Base-by-base conservation (phyloP, 64 coral and sea anemone species). In the Acropora yongei region DNA sequence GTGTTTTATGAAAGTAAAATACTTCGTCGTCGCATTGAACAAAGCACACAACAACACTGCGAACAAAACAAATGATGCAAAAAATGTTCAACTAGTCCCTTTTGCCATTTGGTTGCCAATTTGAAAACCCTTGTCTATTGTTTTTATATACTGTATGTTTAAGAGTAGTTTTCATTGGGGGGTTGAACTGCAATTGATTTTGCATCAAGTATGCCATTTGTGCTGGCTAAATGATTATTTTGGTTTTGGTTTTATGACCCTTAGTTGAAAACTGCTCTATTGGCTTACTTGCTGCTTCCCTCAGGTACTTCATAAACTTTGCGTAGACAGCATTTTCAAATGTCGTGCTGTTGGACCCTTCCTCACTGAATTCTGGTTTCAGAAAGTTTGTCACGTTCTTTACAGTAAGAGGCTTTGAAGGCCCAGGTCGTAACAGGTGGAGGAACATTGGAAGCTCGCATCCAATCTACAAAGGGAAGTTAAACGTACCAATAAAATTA, bases 201-300 rank as follows among this genome's bases (percentile, higher is more conserved):
- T 76, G 74, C 20, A 44, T 0, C 74, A 76, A 76, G 30, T 76
- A 76, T 76, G 74, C 13, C 41, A 30, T 30, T 6, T 76, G 74
- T 4, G 41, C 41, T 41, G 20, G 74, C 30, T 41, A 43, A 76
- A 7, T 55, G 10, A 76, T 76, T 30, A 30, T 30, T 30, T 30
- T 30, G 30, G 30, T 30, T 30, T 30, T 30, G 30, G 30, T 30
- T 30, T 30, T 30, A 30, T 30, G 30, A 30, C 30, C 30, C 30
- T 30, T 30, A 30, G 30, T 30, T 30, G 74, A 41, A 76, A 81
- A 81, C 55, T 55, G 39, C 50, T 53, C 43, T 68, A 42, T 17
- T 68, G 41, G 78, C 55, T 89, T 89, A 87, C 86, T 77, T 74
- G 87, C 87, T 63, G 75, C 74, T 78, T 78, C 75, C 55, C 87